Evolutionary conservation across 1,140 invertebrate genomes (phyloP), one percentile per base, ranked within the genome.

Genomic region (Metaphire vulgaris): DNA sequence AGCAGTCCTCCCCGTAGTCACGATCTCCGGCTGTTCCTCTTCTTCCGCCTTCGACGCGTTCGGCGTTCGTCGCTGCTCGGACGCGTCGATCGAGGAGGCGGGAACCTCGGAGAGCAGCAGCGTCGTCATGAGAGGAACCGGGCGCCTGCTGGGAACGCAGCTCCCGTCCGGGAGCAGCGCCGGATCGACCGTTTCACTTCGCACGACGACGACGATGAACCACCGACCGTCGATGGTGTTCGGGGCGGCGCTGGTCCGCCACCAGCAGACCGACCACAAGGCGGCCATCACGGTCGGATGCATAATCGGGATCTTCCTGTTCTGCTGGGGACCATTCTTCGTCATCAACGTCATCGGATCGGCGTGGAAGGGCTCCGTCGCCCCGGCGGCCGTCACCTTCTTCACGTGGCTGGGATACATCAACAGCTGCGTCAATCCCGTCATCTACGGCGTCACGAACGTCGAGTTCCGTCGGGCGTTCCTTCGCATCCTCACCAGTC

Each of bases 381-480:
- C 82, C 21, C 78, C 96, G 81, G 90, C 96, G 66, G 91, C 98
- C 1, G 93, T 93, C 77, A 93, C 93, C 16, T 90, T 98, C 32
- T 93, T 98, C 41, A 98, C 95, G 56, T 99, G 97, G 97, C 90
- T 98, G 1, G 97, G 97, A 69, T 99, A 98, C 93, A 93, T 98
- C 81, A 99, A 99, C 87, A 76, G 75, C 34, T 56, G 41, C 41
- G 65, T 85, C 1, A 85, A 85, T 76, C 84, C 85, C n/a, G 74
- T 86, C 71, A 86, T 85, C 70, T 85, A 85, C 76, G 81, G 82
- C 75, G 84, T 83, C 76, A 86, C 84, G 78, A 86, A 85, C 71
- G 79, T 82, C 33, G 84, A 85, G 68, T 85, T 86, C 77, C 82
- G 84, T 32, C 75, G 81, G 33, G 83, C 84, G 12, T 85, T 85